These are phyloP conservation scores for Phengaris arion DNA, from an alignment of 2,888 invertebrate species.

Conservation along the genomic window DNA sequence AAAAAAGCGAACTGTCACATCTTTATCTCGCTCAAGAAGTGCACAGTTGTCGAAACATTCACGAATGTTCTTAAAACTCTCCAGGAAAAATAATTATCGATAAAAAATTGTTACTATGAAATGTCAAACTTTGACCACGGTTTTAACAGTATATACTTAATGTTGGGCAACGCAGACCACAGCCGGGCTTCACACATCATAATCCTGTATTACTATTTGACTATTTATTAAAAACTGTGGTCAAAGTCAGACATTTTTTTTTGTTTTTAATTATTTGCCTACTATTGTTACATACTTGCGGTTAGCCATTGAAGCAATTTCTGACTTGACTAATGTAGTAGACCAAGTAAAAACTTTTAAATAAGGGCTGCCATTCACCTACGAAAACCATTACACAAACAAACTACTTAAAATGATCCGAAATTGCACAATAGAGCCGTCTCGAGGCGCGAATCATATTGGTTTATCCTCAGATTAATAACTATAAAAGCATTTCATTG, in stretches of 20 bases:
- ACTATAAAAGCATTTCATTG: too few relatives aligned
- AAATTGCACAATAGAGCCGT: neutral
- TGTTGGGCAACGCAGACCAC: neutral
- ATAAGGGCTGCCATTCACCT: too few relatives aligned
- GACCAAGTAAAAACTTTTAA: neutral
- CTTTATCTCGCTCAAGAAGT: conserved; percentile 63
- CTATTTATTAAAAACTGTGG: neutral
- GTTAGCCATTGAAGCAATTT: neutral
- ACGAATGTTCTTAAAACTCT: conserved; percentile 26
- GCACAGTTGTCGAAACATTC: conserved; percentile 43
- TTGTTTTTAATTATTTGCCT: neutral
- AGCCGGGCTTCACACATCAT: neutral
- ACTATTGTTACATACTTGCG: neutral
- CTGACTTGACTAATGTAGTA: conserved; percentile 2
- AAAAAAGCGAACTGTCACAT: conserved; percentile 51
- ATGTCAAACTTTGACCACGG: conserved; percentile 19
- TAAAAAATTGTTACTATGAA: conserved; percentile 19
- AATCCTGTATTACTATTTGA: neutral
- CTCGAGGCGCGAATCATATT: too few relatives aligned
- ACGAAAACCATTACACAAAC: neutral
- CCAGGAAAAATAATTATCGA: neutral
- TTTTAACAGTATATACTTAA: neutral
- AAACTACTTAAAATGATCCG: neutral
- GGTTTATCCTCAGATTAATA: too few relatives aligned
- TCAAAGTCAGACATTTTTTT: conserved; percentile 6